Conservation (phyloP, 2,888 invertebrate genomes). For the Heteromurus nitidus region DNA sequence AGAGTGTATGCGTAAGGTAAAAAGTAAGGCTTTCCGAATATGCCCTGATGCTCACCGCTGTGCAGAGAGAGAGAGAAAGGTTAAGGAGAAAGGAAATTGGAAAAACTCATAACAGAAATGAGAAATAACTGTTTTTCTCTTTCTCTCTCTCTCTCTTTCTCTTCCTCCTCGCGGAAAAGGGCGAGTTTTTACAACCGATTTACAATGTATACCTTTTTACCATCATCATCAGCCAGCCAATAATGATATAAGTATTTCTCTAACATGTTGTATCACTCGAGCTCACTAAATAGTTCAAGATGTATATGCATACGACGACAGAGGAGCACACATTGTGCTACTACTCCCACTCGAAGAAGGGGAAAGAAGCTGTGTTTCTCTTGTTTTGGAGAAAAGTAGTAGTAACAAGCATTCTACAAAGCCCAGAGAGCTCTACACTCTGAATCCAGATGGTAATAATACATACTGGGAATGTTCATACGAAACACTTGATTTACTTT, state of each 20-base stretch:
- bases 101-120: constrained; percentile 38
- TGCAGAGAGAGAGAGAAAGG: neutral
- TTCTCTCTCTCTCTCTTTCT: neutral
- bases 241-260: constrained; percentile 21
- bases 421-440: no score
- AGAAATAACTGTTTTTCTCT: constrained; percentile 29
- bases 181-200: constrained; percentile 23
- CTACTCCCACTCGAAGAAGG: no score
- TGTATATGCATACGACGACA: no score
- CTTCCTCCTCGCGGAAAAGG: neutral
- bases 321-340: no score
- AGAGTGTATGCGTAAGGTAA: neutral
- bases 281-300: no score
- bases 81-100: constrained; percentile 37
- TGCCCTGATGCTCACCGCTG: neutral
- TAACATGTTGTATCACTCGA: no score
- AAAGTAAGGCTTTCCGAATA: neutral
- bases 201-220: neutral
- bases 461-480: neutral
- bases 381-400: no score
- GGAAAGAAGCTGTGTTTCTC: no score
- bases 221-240: constrained; percentile 18
- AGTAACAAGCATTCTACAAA: no score
- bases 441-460: no score
- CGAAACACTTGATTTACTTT: constrained; percentile 33